A percentile compares a stretch with the other conserved stretches of the same genome.
Conservation (phyloP, 1,140 invertebrate genomes). For the Diorhabda carinulata region DNA sequence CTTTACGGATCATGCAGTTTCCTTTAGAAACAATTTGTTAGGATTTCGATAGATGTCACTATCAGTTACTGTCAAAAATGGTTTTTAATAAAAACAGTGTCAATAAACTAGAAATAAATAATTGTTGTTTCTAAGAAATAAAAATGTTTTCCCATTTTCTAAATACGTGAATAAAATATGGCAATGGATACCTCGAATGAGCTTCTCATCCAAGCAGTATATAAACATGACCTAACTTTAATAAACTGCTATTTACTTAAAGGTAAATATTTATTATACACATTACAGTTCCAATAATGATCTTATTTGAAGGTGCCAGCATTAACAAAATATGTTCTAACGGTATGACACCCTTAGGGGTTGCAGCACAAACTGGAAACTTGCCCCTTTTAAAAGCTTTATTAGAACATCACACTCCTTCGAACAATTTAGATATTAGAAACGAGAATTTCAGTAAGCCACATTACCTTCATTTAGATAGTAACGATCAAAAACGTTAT, state of each 20-base stretch:
- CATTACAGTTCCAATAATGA: background rate
- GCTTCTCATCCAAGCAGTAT: slow-evolving; percentile 41
- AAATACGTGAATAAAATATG: too few species aligned
- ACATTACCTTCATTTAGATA: slow-evolving; percentile 34
- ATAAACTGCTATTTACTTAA: slow-evolving; percentile 34
- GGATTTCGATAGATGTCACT: background rate
- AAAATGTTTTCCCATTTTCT: too few species aligned
- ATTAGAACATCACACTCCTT: slow-evolving; percentile 41
- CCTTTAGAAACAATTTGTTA: too few species aligned
- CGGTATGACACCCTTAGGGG: slow-evolving; percentile 50
- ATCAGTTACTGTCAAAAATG: background rate
- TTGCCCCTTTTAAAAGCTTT: slow-evolving; percentile 46
- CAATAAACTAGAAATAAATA: background rate
- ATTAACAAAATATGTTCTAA: slow-evolving; percentile 49
- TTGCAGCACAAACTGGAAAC: slow-evolving; percentile 51
- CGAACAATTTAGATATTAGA: slow-evolving; percentile 26
- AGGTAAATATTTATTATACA: slow-evolving; percentile 21
- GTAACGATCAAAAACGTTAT: slow-evolving; percentile 24
- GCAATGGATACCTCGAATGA: slow-evolving; percentile 37
- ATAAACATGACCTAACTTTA: slow-evolving; percentile 37
- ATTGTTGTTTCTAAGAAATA: too few species aligned
- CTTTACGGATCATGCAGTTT: too few species aligned
- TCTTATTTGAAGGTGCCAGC: slow-evolving; percentile 46
- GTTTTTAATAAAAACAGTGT: background rate
- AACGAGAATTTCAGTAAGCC: slow-evolving; percentile 32